Percentiles rank a stretch among this genome's conserved stretches.
phyloP scores from a whole-genome alignment of 2,113 vertebrate genomes.

The Spea multiplicata region DNA sequence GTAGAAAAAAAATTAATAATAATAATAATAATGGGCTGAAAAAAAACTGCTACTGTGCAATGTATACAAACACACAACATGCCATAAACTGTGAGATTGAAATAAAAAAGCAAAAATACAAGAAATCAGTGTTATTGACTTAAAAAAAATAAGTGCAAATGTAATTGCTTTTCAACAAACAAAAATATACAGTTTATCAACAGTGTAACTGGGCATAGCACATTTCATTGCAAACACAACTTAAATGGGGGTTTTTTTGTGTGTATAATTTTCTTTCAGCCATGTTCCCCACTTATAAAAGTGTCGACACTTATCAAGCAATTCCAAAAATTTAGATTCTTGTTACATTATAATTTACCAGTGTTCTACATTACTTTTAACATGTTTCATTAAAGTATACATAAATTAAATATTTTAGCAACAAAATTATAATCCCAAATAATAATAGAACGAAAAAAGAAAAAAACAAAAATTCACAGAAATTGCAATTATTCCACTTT shows the following conservation, averaged over 20 bases:
- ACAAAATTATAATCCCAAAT: neutral
- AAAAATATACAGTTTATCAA: slow-evolving; percentile 55
- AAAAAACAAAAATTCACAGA: slow-evolving; percentile 45
- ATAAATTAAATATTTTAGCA: slow-evolving; percentile 46
- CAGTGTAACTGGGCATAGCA: slow-evolving; percentile 50
- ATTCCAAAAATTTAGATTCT: slow-evolving; percentile 3
- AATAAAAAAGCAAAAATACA: neutral
- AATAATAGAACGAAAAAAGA: slow-evolving; percentile 39
- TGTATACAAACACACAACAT: slow-evolving; percentile 28
- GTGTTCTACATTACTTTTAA: slow-evolving; percentile 26
- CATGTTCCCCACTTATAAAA: neutral
- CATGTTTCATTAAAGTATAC: slow-evolving; percentile 35
- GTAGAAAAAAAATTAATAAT: slow-evolving; percentile 20
- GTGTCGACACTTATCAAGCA: neutral
- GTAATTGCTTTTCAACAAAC: slow-evolving; percentile 56
- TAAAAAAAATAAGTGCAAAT: slow-evolving; percentile 68
- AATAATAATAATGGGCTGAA: slow-evolving; percentile 15
- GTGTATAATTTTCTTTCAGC: neutral
- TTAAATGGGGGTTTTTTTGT: neutral
- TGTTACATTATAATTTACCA: slow-evolving; percentile 7
- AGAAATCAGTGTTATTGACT: slow-evolving; percentile 42
- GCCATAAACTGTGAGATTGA: slow-evolving; percentile 28
- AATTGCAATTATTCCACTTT: slow-evolving; percentile 20
- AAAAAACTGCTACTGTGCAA: slow-evolving; percentile 42
- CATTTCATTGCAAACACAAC: slow-evolving; percentile 7